Conservation (phyloP, 2,113 vertebrate genomes). For the Alaudala cheleensis region DNA sequence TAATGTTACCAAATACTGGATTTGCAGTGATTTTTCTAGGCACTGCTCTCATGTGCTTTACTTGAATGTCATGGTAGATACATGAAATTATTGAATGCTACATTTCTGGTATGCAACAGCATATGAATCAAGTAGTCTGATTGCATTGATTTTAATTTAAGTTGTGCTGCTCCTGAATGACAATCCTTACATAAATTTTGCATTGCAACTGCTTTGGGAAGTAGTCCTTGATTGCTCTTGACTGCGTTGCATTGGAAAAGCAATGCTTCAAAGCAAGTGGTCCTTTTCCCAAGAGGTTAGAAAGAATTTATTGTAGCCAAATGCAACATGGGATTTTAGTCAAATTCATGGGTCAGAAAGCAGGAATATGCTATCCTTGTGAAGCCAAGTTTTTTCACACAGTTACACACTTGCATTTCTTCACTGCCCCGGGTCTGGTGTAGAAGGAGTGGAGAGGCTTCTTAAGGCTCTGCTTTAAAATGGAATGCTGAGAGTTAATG, state of each 20-base stretch:
- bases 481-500: background rate
- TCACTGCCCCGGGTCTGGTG: background rate
- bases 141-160: background rate
- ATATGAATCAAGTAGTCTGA: background rate
- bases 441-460: background rate
- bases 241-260: background rate
- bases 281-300: background rate
- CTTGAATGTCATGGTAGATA: background rate
- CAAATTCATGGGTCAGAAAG: background rate
- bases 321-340: background rate
- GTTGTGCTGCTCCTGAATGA: background rate
- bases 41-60: background rate
- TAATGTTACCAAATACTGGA: background rate
- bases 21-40: background rate
- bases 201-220: background rate
- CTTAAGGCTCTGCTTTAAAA: background rate
- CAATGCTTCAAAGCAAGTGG: background rate
- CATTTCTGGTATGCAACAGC: background rate
- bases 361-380: background rate
- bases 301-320: background rate
- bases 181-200: background rate
- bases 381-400: background rate
- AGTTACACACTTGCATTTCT: background rate
- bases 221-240: background rate
- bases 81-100: background rate